Evolutionary conservation across 2,797 vertebrate species (phyloP), one percentile per base, ranked within the genome.

Genomic region (Spinus olivaceus): DNA sequence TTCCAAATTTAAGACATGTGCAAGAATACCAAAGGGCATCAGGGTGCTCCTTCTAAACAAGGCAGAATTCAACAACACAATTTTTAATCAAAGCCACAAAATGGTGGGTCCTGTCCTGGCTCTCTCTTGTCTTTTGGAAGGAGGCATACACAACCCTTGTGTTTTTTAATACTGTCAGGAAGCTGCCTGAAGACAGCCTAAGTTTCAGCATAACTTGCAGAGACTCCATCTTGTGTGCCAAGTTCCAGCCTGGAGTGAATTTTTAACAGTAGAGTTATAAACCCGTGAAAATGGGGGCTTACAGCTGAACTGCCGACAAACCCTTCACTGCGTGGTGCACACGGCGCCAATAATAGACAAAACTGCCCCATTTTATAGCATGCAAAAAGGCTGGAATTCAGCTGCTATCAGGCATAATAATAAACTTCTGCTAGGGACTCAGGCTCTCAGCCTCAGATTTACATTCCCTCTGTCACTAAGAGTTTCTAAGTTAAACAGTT

Each of bases 401-500:
- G 95, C 96, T 94, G 81, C 96, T 97, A 96, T 97, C 92, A 90
- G 80, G 89, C 83, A 97, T 91, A 97, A 97, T 97, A 97, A 98
- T 97, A 98, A 97, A 97, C 95, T 96, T 97, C 73, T 98, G 92
- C 92, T 70, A 65, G 89, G 96, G 95, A 97, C 94, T 97, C 90
- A 95, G 89, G 86, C 76, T 92, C 80, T 95, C 86, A 83, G 87
- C 42, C 74, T 94, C 71, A 86, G 78, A 97, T 98, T 98, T 98
- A 98, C 96, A 97, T 97, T 98, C 94, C 88, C 86, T 90, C 91
- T 87, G 83, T 96, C 80, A 93, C 92, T 86, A 91, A 91, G 89
- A 96, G 83, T 94, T 97, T 97, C 96, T 93, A 97, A 96, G 95
- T 95, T 96, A 97, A 98, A 97, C 93, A 97, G 89, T 96, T 96